Evolutionary conservation across 2,888 invertebrate genomes (phyloP).

Genomic region (Epirrita christyi): DNA sequence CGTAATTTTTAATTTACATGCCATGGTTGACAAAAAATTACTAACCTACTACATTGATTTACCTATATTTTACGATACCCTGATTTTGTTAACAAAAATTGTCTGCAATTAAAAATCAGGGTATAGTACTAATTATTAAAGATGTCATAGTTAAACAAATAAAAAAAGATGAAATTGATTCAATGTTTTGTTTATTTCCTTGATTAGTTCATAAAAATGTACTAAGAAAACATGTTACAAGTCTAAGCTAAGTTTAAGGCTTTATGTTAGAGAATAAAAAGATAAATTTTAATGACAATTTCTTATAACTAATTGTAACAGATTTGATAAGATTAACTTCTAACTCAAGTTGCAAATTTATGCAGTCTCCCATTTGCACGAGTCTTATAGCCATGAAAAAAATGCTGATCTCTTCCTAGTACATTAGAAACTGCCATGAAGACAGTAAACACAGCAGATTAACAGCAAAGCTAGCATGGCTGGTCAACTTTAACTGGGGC

Average conservation of each 20-base stretch:
- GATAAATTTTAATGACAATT: conserved; percentile 12
- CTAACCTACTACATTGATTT: not conserved
- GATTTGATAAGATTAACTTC: not conserved
- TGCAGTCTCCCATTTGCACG: too few relatives aligned
- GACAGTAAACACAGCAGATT: too few relatives aligned
- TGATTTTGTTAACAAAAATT: too few relatives aligned
- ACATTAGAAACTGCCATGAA: too few relatives aligned
- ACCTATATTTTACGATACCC: too few relatives aligned
- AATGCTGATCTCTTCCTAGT: not conserved
- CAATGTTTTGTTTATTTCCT: conserved; percentile 18
- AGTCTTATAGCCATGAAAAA: too few relatives aligned
- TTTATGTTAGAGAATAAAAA: conserved; percentile 5
- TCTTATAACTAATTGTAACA: conserved; percentile 27
- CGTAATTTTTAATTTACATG: conserved; percentile 5
- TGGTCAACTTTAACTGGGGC: not conserved
- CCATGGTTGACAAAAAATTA: conserved; percentile 1
- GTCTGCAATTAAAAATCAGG: too few relatives aligned
- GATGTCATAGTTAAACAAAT: not conserved
- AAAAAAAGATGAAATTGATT: conserved; percentile 16
- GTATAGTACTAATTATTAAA: not conserved
- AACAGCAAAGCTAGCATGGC: not conserved
- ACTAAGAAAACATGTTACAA: conserved; percentile 5
- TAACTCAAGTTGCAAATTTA: not conserved
- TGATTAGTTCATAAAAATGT: conserved; percentile 19
- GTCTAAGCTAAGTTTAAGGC: conserved; percentile 11